Evolutionary conservation across 1,140 invertebrate species (phyloP), one percentile per base, ranked within the genome.

Genomic region (Drosophila santomea): DNA sequence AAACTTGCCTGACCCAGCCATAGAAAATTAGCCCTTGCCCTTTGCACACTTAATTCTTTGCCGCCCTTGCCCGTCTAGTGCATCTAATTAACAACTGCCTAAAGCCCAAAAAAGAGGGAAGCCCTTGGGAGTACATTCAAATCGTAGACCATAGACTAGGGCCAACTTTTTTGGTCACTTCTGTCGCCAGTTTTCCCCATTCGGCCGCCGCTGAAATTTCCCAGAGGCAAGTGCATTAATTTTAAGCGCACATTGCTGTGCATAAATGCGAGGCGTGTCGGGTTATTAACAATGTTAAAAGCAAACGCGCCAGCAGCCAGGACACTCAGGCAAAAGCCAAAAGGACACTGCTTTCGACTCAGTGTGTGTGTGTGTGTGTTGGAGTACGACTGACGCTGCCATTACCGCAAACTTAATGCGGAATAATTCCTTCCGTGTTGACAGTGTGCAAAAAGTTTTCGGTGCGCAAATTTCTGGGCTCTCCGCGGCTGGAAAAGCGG

Each of bases 221-320:
- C 72, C 61, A 47, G 58, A 32, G 17, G 76, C 48, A 62, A 86
- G 83, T 86, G 83, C 79, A 86, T 86, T 86, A 89, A 83, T 86
- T 86, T 88, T 79, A 86, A 86, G 84, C 79, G 84, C 83, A 86
- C 83, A 86, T 86, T 86, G 72, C 83, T 89, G 66, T 86, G 83
- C 83, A 86, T 86, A 86, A 86, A 86, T 86, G 83, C 63, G 75
- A 76, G 75, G 84, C 83, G 79, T 86, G 83, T 79, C 83, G 83
- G 84, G 83, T 86, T 86, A 86, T 86, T 88, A 86, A 86, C 83
- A 86, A 83, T 89, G 79, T 89, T 86, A 86, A 86, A 86, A 86
- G 83, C 83, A 82, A 88, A 68, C 64, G 66, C 56, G 45, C 67
- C 54, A 59, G 45, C 56, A 71, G 48, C 63, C 74, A 77, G 72